Conservation (phyloP, 2,888 invertebrate species). For the Orthonevra nobilis region DNA sequence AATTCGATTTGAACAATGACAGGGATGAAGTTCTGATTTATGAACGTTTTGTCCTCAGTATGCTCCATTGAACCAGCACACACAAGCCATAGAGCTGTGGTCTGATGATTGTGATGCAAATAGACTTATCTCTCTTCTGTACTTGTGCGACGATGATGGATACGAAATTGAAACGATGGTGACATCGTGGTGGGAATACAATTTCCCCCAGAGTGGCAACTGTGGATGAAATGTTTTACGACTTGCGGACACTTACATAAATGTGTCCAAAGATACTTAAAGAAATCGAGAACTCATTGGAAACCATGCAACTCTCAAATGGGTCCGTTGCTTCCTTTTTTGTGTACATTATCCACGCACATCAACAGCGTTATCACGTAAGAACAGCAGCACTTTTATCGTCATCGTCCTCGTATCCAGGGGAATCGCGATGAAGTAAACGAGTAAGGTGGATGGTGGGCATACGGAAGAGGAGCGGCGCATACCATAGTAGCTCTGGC, state of each 20-base stretch:
- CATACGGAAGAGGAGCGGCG: slow-evolving; percentile 14
- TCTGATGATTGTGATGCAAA: slow-evolving; percentile 19
- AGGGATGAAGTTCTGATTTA: slow-evolving; percentile 19
- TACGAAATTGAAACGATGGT: too few species aligned
- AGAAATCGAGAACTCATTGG: too few species aligned
- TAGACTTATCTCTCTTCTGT: too few species aligned
- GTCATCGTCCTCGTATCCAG: slow-evolving; percentile 14
- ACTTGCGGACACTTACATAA: too few species aligned
- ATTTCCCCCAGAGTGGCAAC: too few species aligned
- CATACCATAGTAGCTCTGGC: slow-evolving; percentile 37
- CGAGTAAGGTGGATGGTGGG: slow-evolving; percentile 1
- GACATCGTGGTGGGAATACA: too few species aligned
- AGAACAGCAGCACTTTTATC: slow-evolving; percentile 17
- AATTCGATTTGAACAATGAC: slow-evolving; percentile 40
- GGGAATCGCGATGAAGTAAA: neutral
- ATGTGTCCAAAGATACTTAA: too few species aligned
- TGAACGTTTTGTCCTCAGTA: slow-evolving; percentile 23
- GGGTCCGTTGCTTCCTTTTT: too few species aligned
- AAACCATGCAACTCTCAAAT: too few species aligned
- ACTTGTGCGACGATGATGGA: too few species aligned
- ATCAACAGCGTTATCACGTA: slow-evolving; percentile 14
- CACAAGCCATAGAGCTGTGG: slow-evolving; percentile 10
- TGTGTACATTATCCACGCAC: too few species aligned
- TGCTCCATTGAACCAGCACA: neutral
- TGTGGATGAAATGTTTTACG: too few species aligned